Base-by-base conservation (phyloP, 2,888 invertebrate genomes). In the Papilio gigon region DNA sequence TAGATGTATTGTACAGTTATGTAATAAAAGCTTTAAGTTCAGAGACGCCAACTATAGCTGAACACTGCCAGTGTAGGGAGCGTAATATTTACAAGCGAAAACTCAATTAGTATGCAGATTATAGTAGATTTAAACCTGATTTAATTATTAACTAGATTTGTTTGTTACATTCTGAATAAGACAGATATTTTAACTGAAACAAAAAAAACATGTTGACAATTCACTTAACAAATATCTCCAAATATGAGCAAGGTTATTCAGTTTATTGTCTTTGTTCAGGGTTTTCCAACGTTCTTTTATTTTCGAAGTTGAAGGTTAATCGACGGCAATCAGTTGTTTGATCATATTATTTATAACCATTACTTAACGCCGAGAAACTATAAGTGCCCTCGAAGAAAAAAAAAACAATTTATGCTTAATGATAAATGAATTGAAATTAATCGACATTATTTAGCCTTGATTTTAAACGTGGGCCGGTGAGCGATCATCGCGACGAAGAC, bases 221-320 rank as follows among this genome's bases (percentile, higher is more conserved):
- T 56, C 27, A 56, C 27, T 56, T 56, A 17, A 56, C 17, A 56
- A 30, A 56, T 56, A 56, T 56, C 30, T 53, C 53, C 17, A 17
- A 50, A 44, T 35, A 37, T 50, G 35, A 64, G 63, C 50, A 64
- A 63, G 63, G 63, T 63, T 63, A n/a, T 60, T n/a, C 60, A 50
- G 50, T 63, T 63, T 63, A 33, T 33, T 17, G 37, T 25, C 40
- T 40, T 35, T 25, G 53, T 35, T 53, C 50, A 22, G 63, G 63
- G 59, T 17, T 58, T 66, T 50, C 59, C 62, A 44, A 33, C 42
- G 25, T 33, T 60, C 60, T 65, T 62, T 65, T 44, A 65, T 30
- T 62, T 17, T 59, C 62, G 30, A 70, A 64, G 70, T 37, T 66
- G 62, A 66, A 63, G 40, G 44, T 53, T 63, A 60, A 33, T 44